These are phyloP conservation scores for Anas bahamensis DNA, from an alignment of 2,797 vertebrate genomes.

Conservation along the genomic window DNA sequence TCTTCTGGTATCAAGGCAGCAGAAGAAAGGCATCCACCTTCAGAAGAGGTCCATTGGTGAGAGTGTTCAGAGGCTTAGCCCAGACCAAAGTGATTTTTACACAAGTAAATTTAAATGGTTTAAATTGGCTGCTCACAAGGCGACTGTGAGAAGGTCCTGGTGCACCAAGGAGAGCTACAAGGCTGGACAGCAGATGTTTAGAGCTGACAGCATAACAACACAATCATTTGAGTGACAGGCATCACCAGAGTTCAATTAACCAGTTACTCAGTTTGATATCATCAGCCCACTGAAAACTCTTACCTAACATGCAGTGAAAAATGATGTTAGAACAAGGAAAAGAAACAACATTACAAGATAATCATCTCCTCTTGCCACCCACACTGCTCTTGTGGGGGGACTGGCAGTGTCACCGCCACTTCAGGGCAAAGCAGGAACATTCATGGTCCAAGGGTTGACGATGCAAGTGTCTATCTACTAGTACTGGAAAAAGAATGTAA, in stretches of 20 bases:
- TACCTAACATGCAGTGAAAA: not conserved
- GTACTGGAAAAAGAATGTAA: not conserved
- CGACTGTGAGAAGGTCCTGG: not conserved
- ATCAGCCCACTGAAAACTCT: not conserved
- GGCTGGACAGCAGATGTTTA: not conserved
- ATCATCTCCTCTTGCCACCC: not conserved
- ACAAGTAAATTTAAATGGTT: not conserved
- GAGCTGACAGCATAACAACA: not conserved
- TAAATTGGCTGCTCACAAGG: not conserved
- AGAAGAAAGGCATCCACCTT: not conserved
- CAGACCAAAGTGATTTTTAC: not conserved
- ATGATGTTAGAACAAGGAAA: not conserved
- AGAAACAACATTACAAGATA: not conserved
- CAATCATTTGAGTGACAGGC: not conserved
- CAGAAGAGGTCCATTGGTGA: not conserved
- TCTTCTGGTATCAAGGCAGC: not conserved
- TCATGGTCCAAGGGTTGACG: not conserved
- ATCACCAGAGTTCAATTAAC: not conserved
- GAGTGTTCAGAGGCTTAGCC: not conserved
- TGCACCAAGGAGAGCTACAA: not conserved
- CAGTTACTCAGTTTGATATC: not conserved
- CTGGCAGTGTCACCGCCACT: not conserved
- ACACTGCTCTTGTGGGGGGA: not conserved
- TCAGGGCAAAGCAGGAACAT: not conserved
- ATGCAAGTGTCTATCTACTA: not conserved